phyloP scores from a whole-genome alignment of 2,888 invertebrate species.

The Aspidiotus destructor region DNA sequence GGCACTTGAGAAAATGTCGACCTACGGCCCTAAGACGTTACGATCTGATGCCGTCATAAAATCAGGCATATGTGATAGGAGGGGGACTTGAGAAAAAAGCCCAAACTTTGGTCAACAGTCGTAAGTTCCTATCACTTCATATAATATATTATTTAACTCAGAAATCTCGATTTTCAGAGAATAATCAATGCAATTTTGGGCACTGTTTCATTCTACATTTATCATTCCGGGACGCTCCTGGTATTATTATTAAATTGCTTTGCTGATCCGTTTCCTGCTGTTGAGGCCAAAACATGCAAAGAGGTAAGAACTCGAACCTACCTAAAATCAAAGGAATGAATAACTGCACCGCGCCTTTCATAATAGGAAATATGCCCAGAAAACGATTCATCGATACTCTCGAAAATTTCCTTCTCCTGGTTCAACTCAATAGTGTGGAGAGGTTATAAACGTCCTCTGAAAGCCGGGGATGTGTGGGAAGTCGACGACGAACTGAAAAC shows the following conservation, averaged over 20 bases:
- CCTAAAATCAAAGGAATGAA: no score
- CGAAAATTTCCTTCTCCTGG: slow-evolving; percentile 80
- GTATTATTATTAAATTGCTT: slow-evolving; percentile 72
- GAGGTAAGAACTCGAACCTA: no score
- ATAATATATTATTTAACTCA: no score
- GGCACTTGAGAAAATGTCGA: no score
- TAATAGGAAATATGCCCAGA: slow-evolving; percentile 81
- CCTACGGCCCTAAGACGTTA: no score
- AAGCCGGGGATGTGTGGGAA: slow-evolving; percentile 76
- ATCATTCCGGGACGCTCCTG: slow-evolving; percentile 58
- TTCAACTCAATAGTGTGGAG: slow-evolving; percentile 74
- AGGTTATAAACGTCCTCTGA: slow-evolving; percentile 75
- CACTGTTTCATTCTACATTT: slow-evolving; percentile 68
- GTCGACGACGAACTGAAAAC: slow-evolving; percentile 76
- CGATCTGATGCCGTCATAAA: no score
- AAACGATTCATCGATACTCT: slow-evolving; percentile 70
- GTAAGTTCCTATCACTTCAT: no score
- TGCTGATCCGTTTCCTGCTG: slow-evolving; percentile 60
- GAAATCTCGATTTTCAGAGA: slow-evolving; percentile 38
- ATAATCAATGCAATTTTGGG: slow-evolving; percentile 38
- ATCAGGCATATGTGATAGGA: no score
- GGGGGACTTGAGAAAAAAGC: no score
- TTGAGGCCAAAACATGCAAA: slow-evolving; percentile 44
- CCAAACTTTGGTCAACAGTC: no score
- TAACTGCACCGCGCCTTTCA: slow-evolving; percentile 5